phyloP scores from a whole-genome alignment of 2,797 vertebrate species.

The Ceryle rudis region DNA sequence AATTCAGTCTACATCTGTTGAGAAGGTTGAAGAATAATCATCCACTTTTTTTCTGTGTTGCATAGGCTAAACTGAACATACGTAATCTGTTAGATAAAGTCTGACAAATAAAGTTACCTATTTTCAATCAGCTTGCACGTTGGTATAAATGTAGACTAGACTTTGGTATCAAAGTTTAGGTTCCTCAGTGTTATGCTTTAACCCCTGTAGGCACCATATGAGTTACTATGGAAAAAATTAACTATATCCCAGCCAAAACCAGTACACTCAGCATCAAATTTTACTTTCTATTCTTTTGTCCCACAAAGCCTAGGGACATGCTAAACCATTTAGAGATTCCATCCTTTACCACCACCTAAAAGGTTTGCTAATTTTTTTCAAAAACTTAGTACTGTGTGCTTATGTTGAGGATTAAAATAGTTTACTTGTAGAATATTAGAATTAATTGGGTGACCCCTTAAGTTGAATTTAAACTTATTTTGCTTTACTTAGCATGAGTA shows the following conservation, averaged over 20 bases:
- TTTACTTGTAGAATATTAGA: no score
- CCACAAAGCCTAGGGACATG: background rate
- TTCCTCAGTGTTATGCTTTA: background rate
- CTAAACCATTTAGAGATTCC: background rate
- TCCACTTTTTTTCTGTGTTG: background rate
- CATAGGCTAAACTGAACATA: background rate
- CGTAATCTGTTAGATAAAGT: background rate
- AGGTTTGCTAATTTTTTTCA: background rate
- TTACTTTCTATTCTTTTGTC: background rate
- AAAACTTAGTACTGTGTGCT: background rate
- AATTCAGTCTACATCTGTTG: background rate
- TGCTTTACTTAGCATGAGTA: no score
- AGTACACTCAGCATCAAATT: background rate
- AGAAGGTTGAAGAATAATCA: background rate
- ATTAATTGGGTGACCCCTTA: no score
- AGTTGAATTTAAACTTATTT: no score
- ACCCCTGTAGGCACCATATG: rapidly evolving
- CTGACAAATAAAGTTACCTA: background rate
- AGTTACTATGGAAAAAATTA: background rate
- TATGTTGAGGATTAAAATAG: background rate
- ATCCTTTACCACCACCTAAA: background rate
- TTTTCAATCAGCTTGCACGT: background rate
- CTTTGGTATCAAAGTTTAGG: background rate
- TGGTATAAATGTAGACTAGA: background rate
- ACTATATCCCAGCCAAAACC: background rate